These are phyloP conservation scores for Zaprionus vittiger DNA, from an alignment of 1,140 invertebrate species.

Conservation along the genomic window DNA sequence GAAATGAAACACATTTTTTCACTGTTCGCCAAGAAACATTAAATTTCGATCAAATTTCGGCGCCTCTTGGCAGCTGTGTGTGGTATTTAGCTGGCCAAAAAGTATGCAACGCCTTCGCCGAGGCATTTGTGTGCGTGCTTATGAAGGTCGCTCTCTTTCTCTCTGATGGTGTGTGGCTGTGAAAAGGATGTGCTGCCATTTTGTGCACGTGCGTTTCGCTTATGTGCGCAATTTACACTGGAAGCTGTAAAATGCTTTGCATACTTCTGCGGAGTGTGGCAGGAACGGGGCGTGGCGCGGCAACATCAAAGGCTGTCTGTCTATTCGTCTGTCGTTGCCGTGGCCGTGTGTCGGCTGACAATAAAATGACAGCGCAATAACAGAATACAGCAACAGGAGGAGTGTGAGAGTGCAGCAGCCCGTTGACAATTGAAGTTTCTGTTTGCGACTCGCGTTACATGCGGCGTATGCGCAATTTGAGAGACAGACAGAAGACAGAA, in stretches of 20 bases:
- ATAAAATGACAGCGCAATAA: slow-evolving; percentile 77
- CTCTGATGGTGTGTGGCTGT: slow-evolving; percentile 16
- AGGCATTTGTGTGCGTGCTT: slow-evolving; percentile 16
- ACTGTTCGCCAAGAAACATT: slow-evolving; percentile 31
- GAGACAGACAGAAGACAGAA: slow-evolving; percentile 13
- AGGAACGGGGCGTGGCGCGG: slow-evolving; percentile 17
- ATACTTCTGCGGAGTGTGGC: slow-evolving; percentile 34
- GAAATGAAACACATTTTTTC: slow-evolving; percentile 22
- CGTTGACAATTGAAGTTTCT: slow-evolving; percentile 69
- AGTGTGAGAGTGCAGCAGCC: slow-evolving; percentile 20
- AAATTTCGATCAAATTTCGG: slow-evolving; percentile 51
- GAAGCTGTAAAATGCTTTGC: slow-evolving; percentile 62
- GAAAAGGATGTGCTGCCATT: slow-evolving; percentile 54
- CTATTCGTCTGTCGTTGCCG: slow-evolving; percentile 13
- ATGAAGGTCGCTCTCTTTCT: neutral
- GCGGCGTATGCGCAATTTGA: slow-evolving; percentile 66
- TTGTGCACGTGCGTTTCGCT: slow-evolving; percentile 58
- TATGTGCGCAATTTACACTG: slow-evolving; percentile 37
- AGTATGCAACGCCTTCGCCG: slow-evolving; percentile 32
- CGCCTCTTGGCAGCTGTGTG: slow-evolving; percentile 27
- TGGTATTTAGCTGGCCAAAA: slow-evolving; percentile 37
- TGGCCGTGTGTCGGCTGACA: slow-evolving; percentile 39
- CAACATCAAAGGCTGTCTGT: slow-evolving; percentile 59
- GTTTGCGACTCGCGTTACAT: slow-evolving; percentile 58
- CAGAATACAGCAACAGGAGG: slow-evolving; percentile 40